Conservation (phyloP, 1,140 invertebrate species). For the Lordiphosa clarofinis region DNA sequence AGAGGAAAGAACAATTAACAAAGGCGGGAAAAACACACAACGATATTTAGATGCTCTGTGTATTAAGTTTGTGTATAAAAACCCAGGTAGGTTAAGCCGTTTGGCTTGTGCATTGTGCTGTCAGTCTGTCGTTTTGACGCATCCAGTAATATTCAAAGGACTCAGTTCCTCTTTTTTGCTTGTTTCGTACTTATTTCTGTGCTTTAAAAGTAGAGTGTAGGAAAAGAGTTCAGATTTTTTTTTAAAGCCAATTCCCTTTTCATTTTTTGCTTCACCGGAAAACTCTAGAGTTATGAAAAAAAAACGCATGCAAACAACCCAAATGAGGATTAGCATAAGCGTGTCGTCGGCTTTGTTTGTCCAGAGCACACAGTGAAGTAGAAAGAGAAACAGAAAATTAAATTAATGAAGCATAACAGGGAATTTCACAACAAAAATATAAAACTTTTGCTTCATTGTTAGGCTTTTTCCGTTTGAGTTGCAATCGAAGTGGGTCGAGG, state of each 20-base stretch:
- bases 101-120: too few species aligned
- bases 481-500: constrained; percentile 19
- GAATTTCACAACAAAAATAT: constrained; percentile 24
- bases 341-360: constrained; percentile 24
- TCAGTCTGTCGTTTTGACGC: too few species aligned
- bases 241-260: background rate
- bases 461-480: constrained; percentile 41
- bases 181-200: too few species aligned
- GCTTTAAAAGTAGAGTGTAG: too few species aligned
- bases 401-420: constrained; percentile 68
- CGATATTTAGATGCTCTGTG: background rate
- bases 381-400: constrained; percentile 53
- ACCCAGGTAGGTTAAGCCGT: too few species aligned
- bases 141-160: too few species aligned
- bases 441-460: constrained; percentile 50
- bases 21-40: background rate
- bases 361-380: constrained; percentile 11
- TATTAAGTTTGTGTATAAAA: too few species aligned
- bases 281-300: too few species aligned
- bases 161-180: too few species aligned
- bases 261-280: background rate
- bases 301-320: constrained; percentile 10
- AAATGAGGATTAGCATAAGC: constrained; percentile 54
- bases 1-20: background rate
- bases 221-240: too few species aligned